These are phyloP conservation scores for Penaeus japonicus DNA, from an alignment of 1,140 invertebrate genomes.

Conservation along the genomic window DNA sequence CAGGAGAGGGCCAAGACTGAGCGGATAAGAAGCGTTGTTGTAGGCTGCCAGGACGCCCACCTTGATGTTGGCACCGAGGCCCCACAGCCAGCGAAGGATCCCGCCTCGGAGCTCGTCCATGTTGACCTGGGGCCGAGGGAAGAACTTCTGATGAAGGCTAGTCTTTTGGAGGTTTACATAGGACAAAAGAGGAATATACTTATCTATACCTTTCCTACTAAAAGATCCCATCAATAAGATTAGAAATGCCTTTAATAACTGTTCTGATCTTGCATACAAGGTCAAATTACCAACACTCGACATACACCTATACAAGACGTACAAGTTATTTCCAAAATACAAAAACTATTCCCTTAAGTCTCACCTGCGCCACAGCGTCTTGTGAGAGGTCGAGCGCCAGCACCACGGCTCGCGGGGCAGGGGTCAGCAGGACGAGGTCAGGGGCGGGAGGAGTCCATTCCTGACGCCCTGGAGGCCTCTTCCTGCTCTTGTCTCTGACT, in stretches of 20 bases:
- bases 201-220: too few relatives aligned
- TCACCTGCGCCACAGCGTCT: conserved; percentile 44
- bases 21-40: conserved; percentile 53
- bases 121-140: not conserved
- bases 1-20: conserved; percentile 49
- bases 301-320: not conserved
- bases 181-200: too few relatives aligned
- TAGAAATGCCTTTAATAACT: not conserved
- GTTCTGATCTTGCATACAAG: not conserved
- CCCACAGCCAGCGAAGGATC: conserved; percentile 56
- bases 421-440: conserved; percentile 31
- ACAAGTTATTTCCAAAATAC: not conserved
- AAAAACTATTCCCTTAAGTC: not conserved
- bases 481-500: not conserved
- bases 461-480: not conserved
- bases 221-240: too few relatives aligned
- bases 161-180: too few relatives aligned
- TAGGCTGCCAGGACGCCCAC: conserved; percentile 55
- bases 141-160: not conserved
- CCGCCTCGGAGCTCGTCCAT: conserved; percentile 52
- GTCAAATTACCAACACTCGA: not conserved
- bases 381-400: conserved; percentile 54
- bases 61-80: conserved; percentile 38
- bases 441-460: not conserved
- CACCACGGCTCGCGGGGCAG: conserved; percentile 43